Percentiles rank a stretch among this genome's conserved stretches.
phyloP scores from a whole-genome alignment of 2,797 vertebrate genomes.

The Muscicapa comitata region DNA sequence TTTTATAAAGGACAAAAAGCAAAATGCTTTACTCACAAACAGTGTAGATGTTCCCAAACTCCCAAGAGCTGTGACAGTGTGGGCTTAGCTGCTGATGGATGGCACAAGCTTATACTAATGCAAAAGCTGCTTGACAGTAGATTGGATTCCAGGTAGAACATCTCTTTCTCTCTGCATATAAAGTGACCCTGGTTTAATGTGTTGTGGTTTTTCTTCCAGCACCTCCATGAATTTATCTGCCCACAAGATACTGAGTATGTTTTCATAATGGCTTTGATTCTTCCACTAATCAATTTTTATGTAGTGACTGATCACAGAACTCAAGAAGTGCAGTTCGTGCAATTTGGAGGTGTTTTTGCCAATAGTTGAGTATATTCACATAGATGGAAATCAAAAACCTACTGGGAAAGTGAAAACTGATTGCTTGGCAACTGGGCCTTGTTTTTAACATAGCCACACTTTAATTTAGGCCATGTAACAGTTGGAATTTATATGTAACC shows the following conservation, averaged over 20 bases:
- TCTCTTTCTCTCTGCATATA: background rate
- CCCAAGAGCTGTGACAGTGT: background rate
- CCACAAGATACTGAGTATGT: background rate
- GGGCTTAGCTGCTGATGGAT: conserved; percentile 21
- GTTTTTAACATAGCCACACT: conserved; percentile 22
- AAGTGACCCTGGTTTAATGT: background rate
- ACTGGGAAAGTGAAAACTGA: conserved; percentile 15
- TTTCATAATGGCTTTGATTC: conserved; percentile 20
- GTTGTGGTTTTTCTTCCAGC: background rate
- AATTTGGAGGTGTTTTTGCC: conserved; percentile 5
- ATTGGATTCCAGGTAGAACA: background rate
- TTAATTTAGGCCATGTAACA: conserved; percentile 20
- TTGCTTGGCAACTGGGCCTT: conserved; percentile 46
- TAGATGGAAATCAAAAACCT: background rate
- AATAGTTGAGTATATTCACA: background rate
- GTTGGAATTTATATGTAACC: conserved; percentile 40
- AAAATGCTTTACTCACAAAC: background rate
- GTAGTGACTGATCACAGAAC: background rate
- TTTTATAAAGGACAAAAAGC: background rate
- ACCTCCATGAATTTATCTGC: background rate
- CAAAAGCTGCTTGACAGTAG: background rate
- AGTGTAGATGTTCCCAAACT: background rate
- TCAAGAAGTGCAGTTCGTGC: background rate
- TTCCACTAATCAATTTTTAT: conserved; percentile 36
- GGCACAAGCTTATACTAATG: background rate